A percentile compares a stretch with the other conserved stretches of the same genome.
Evolutionary conservation across 2,888 invertebrate species (phyloP).

Genomic region (Adineta ricciae): DNA sequence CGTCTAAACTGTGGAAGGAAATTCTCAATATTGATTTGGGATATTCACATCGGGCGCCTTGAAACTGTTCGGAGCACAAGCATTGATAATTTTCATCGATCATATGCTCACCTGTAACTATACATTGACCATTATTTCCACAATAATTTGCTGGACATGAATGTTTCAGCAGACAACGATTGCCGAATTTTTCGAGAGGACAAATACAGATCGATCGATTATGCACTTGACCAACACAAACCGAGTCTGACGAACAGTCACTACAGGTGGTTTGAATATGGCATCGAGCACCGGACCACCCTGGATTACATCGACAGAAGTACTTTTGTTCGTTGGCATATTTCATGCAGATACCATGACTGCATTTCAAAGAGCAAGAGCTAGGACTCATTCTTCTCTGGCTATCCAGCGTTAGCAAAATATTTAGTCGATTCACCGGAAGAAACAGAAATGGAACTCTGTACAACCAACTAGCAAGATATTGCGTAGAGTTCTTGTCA

Average conservation of each 20-base stretch:
- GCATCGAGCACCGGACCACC: background rate
- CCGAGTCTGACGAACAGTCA: background rate
- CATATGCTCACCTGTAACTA: background rate
- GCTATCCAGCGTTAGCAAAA: background rate
- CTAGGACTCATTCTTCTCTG: background rate
- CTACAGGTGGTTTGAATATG: background rate
- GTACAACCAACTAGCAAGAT: background rate
- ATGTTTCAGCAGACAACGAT: background rate
- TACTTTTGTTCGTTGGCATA: background rate
- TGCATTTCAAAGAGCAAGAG: background rate
- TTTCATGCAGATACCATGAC: background rate
- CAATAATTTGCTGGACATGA: background rate
- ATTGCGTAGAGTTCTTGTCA: background rate
- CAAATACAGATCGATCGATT: background rate
- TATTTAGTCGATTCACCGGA: background rate
- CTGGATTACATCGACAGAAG: background rate
- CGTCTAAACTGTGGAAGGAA: background rate
- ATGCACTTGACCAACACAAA: background rate
- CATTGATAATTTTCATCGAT: background rate
- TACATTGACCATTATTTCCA: background rate
- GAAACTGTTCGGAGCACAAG: background rate
- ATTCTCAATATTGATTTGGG: background rate
- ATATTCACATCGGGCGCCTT: background rate
- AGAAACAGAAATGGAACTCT: background rate
- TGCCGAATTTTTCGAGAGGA: background rate